Conservation (phyloP, 2,888 invertebrate species). For the Epicampocera succincta region DNA sequence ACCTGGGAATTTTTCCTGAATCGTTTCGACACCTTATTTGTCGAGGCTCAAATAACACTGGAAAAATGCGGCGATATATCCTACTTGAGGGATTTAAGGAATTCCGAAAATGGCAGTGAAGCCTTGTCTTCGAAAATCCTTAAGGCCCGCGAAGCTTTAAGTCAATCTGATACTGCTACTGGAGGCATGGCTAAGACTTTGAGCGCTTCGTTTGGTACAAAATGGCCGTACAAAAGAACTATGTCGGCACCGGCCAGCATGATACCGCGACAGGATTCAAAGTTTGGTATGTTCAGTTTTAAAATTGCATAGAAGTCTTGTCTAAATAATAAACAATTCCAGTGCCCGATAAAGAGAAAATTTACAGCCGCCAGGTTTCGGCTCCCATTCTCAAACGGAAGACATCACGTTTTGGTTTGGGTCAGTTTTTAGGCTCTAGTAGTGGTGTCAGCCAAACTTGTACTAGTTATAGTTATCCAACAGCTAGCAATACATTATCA, state of each 20-base stretch:
- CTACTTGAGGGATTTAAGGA: conserved; percentile 90
- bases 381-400: conserved; percentile 97
- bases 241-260: conserved; percentile 96
- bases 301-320: too few relatives aligned
- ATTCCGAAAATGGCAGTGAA: conserved; percentile 93
- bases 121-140: conserved; percentile 92
- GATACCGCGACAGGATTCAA: conserved; percentile 88
- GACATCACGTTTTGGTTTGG: conserved; percentile 94
- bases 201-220: conserved; percentile 93
- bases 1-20: conserved; percentile 99
- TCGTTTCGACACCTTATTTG: conserved; percentile 95
- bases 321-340: background rate
- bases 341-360: conserved; percentile 89
- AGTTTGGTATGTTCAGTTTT: conserved; percentile 83
- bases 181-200: conserved; percentile 87
- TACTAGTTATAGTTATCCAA: conserved; percentile 76
- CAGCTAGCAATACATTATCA: conserved; percentile 76
- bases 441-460: conserved; percentile 79
- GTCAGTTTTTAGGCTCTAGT: conserved; percentile 87
- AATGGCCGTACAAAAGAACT: conserved; percentile 97
- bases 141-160: conserved; percentile 93
- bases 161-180: conserved; percentile 86
- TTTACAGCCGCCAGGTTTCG: conserved; percentile 95
- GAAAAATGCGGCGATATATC: conserved; percentile 93
- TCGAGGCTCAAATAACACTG: conserved; percentile 96